phyloP scores from a whole-genome alignment of 2,797 vertebrate species.

The Chaunax sp. region DNA sequence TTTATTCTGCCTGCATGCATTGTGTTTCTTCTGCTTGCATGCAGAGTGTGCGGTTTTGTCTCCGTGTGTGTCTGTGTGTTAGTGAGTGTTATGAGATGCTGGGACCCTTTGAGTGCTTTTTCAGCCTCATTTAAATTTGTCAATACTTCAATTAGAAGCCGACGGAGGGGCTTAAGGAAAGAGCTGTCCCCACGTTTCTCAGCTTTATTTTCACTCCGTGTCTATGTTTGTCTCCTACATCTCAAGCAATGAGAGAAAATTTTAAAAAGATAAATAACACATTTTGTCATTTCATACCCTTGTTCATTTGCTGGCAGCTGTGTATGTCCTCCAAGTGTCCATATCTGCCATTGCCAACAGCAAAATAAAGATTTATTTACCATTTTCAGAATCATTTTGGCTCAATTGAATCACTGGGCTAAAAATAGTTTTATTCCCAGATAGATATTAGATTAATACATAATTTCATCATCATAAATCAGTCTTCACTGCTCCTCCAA shows the following conservation, averaged over 20 bases:
- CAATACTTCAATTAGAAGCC: conserved; percentile 85
- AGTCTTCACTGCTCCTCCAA: background rate
- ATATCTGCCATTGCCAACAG: conserved; percentile 18
- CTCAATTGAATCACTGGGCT: conserved; percentile 8
- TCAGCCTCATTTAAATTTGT: conserved; percentile 87
- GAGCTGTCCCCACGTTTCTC: conserved; percentile 70
- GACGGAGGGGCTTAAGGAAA: conserved; percentile 71
- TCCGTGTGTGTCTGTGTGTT: conserved; percentile 17
- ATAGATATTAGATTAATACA: conserved; percentile 28
- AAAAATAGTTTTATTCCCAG: conserved; percentile 28
- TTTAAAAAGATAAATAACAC: conserved; percentile 54
- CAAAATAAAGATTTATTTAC: conserved; percentile 35
- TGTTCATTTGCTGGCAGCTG: conserved; percentile 34
- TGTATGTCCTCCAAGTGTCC: conserved; percentile 29
- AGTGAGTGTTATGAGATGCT: conserved; percentile 32
- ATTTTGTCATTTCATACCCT: conserved; percentile 40
- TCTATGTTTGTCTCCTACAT: conserved; percentile 43
- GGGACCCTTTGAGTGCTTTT: conserved; percentile 70
- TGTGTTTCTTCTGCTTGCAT: conserved; percentile 18
- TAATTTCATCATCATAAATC: conserved; percentile 20
- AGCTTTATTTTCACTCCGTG: conserved; percentile 65
- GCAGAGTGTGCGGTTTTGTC: conserved; percentile 9
- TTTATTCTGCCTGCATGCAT: conserved; percentile 12
- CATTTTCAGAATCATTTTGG: conserved; percentile 24
- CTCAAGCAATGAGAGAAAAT: conserved; percentile 39